phyloP scores from a whole-genome alignment of 2,113 vertebrate species.

The Dromas ardeola region DNA sequence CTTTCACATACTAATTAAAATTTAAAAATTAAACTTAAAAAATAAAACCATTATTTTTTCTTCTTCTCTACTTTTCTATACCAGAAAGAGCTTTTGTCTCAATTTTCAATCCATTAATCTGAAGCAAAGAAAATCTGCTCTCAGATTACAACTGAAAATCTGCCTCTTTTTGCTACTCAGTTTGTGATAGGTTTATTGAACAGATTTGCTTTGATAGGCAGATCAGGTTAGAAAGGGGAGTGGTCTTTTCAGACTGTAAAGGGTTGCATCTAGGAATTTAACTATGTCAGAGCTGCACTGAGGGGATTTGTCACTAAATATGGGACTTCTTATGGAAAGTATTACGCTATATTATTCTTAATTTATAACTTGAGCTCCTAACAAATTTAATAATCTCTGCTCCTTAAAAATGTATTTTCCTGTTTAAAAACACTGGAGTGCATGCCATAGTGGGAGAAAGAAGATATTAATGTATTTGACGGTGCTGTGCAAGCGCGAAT shows the following conservation, averaged over 20 bases:
- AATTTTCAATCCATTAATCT: background rate
- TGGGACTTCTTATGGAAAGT: background rate
- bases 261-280: background rate
- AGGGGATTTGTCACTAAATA: background rate
- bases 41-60: rapidly evolving
- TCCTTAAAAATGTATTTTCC: background rate
- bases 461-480: background rate
- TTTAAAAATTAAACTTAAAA: background rate
- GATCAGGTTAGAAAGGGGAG: background rate
- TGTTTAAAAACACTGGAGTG: background rate
- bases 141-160: background rate
- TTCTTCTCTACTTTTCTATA: background rate
- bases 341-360: background rate
- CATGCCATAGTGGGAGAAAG: background rate
- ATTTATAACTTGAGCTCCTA: background rate
- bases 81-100: background rate
- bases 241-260: background rate
- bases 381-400: background rate
- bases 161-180: background rate
- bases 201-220: background rate
- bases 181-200: background rate
- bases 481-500: background rate
- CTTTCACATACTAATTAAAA: background rate
- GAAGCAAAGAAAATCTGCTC: background rate
- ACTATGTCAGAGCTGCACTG: background rate